Conservation (phyloP, 2,797 vertebrate species). For the Gobio occitaniae region DNA sequence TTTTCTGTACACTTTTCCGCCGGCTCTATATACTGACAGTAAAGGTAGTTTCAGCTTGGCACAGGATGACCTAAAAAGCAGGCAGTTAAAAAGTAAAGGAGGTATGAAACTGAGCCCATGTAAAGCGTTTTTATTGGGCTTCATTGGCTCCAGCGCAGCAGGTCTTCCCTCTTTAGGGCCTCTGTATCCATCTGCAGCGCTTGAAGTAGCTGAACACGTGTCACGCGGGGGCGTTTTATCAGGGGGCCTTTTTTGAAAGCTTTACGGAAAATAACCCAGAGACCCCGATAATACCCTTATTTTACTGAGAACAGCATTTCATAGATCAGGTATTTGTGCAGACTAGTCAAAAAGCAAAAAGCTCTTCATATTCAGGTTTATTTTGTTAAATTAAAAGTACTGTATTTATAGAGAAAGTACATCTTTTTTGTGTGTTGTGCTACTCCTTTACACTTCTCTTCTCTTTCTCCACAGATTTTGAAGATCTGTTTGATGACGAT, state of each 20-base stretch:
- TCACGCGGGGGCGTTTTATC: slow-evolving; percentile 34
- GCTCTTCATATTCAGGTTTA: neutral
- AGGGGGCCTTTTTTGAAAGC: slow-evolving; percentile 11
- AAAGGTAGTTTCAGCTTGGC: slow-evolving; percentile 31
- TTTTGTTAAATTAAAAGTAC: too few species aligned
- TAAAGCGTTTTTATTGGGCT: slow-evolving; percentile 61
- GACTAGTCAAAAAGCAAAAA: neutral
- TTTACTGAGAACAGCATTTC: slow-evolving; percentile 5
- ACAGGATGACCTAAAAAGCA: slow-evolving; percentile 49
- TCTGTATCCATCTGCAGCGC: slow-evolving; percentile 51
- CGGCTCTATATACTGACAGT: neutral
- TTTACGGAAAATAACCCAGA: slow-evolving; percentile 1
- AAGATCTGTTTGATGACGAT: slow-evolving; percentile 82
- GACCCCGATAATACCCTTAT: neutral
- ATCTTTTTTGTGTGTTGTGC: neutral
- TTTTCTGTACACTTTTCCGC: slow-evolving; percentile 39
- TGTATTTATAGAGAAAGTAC: neutral
- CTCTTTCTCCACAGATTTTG: slow-evolving; percentile 72
- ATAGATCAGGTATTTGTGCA: neutral
- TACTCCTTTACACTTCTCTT: neutral
- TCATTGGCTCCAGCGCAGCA: slow-evolving; percentile 64
- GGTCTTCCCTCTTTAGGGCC: slow-evolving; percentile 54
- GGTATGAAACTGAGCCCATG: slow-evolving; percentile 47
- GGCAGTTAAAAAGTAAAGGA: slow-evolving; percentile 56
- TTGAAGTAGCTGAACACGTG: slow-evolving; percentile 59